Evolutionary conservation across 2,113 vertebrate species (phyloP), one percentile per base, ranked within the genome.

Genomic region (Strix uralensis): DNA sequence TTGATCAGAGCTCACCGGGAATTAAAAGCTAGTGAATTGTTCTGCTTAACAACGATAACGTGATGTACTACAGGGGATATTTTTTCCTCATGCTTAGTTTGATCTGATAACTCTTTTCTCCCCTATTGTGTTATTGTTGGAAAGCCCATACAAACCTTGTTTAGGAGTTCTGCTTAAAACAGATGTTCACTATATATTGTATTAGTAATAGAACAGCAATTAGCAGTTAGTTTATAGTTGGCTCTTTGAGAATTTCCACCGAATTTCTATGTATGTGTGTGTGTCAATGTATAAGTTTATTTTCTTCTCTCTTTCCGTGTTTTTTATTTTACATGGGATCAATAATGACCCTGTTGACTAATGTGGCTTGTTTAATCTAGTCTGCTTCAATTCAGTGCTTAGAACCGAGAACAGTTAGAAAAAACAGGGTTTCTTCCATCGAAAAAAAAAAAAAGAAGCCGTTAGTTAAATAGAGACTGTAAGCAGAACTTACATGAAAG

Each of bases 51-150:
- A 7, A 55, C 25, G 72, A 16, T 78, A 79, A 32, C 9, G 19
- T 5, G 13, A 49, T 1, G 1, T 23, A 30, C 26, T 44, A 16
- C 2, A 67, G 36, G 21, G 0, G 1, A 15, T 54, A 19, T 5
- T 52, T 85, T 40, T 80, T 34, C 4, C n/a, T 57, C 2, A 0
- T 71, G 7, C 21, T 65, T 70, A 70, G 5, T 69, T 79, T 36
- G 16, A 80, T 34, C 40, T 29, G 13, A 5, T 29, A 61, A 11
- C 17, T 16, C 78, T 78, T 85, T 93, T 67, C 26, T 44, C 21
- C 3, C 1, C 2, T 59, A 55, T 27, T 47, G 5, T 66, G 40
- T 7, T 85, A 18, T 38, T 77, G 22, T 21, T 72, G 16, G 58
- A 91, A 91, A 92, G 30, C 7, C 26, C 67, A 26, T 51, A 72